phyloP scores from a whole-genome alignment of 2,888 invertebrate species.

The Cantharis nigra region DNA sequence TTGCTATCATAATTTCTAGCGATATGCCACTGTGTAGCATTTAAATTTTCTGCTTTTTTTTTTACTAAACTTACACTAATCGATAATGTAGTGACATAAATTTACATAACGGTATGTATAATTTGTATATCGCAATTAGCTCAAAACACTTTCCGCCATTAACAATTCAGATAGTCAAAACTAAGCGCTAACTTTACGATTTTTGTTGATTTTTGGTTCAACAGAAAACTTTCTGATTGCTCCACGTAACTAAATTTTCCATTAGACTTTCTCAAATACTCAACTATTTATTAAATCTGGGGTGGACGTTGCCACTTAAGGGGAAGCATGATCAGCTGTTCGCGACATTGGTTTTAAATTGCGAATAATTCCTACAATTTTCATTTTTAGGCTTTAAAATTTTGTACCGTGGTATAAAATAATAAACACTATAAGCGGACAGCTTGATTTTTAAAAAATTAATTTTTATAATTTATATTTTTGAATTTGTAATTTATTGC shows the following conservation, averaged over 20 bases:
- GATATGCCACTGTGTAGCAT: constrained; percentile 17
- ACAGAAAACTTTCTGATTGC: background rate
- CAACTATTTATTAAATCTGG: background rate
- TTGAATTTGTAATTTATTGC: too few relatives aligned
- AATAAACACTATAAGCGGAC: too few relatives aligned
- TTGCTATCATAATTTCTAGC: constrained; percentile 28
- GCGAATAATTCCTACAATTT: too few relatives aligned
- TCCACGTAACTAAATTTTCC: background rate
- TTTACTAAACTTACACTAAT: background rate
- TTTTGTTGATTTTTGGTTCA: background rate
- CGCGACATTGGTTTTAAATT: too few relatives aligned
- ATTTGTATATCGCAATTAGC: background rate
- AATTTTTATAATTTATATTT: too few relatives aligned
- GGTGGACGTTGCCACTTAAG: background rate
- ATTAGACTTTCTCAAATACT: background rate
- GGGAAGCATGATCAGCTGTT: too few relatives aligned
- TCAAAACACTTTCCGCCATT: background rate
- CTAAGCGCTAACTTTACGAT: background rate
- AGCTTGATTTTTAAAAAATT: too few relatives aligned
- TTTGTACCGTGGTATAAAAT: too few relatives aligned
- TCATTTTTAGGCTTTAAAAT: too few relatives aligned
- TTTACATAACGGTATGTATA: background rate
- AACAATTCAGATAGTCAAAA: background rate
- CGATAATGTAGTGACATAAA: background rate
- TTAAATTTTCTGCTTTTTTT: background rate